Evolutionary conservation across 1,140 invertebrate genomes (phyloP).

Genomic region (Drosophila ananassae): DNA sequence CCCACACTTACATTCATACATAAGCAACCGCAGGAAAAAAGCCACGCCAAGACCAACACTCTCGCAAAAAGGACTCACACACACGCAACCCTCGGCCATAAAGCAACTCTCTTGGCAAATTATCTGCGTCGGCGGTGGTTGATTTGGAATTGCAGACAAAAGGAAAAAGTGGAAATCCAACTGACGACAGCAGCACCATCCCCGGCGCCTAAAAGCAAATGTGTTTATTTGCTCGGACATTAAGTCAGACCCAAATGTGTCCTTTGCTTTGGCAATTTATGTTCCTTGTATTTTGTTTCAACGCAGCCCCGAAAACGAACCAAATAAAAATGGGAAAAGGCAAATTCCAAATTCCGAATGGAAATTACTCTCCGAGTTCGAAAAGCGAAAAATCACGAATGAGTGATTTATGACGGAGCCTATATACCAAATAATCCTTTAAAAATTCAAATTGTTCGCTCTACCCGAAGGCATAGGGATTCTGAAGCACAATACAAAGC

Average conservation of each 20-base stretch:
- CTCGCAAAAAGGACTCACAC: constrained; percentile 1
- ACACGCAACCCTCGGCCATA: constrained; percentile 22
- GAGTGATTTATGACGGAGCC: constrained; percentile 17
- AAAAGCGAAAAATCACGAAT: constrained; percentile 26
- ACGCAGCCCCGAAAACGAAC: constrained; percentile 11
- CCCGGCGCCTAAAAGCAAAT: constrained; percentile 8
- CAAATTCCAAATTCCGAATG: constrained; percentile 17
- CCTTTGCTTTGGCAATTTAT: constrained; percentile 57
- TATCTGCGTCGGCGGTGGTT: constrained; percentile 76
- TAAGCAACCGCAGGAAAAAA: constrained; percentile 6
- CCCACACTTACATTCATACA: not conserved
- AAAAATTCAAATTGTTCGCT: constrained; percentile 18
- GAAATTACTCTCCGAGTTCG: constrained; percentile 14
- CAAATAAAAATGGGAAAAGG: constrained; percentile 2
- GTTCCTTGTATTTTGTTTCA: constrained; percentile 46
- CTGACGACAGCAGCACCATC: constrained; percentile 59
- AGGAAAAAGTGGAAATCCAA: constrained; percentile 64
- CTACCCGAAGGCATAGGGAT: not conserved
- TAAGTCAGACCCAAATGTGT: constrained; percentile 46
- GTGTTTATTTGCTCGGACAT: constrained; percentile 69
- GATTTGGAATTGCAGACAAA: constrained; percentile 70
- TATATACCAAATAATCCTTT: constrained; percentile 26
- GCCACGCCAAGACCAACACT: constrained; percentile 7
- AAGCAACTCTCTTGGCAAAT: constrained; percentile 67
- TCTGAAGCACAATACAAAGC: not conserved